Evolutionary conservation across 2,888 invertebrate species (phyloP).

Genomic region (Drosophila infuscata): DNA sequence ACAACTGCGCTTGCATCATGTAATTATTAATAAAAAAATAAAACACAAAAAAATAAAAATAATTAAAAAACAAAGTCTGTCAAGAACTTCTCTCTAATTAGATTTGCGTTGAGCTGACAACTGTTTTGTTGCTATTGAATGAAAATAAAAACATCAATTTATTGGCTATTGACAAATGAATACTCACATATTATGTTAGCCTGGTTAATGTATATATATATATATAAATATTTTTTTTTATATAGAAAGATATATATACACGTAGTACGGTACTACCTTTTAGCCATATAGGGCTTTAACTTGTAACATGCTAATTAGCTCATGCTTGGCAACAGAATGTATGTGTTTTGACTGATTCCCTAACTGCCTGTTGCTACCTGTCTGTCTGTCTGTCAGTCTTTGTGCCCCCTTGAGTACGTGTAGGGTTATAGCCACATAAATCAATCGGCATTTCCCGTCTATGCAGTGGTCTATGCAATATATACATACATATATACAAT

Average conservation of each 20-base stretch:
- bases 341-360: slow-evolving; percentile 22
- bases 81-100: slow-evolving; percentile 57
- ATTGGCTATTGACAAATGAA: neutral
- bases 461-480: slow-evolving; percentile 1
- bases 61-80: neutral
- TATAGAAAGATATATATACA: slow-evolving; percentile 20
- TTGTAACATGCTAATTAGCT: slow-evolving; percentile 77
- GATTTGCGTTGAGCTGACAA: slow-evolving; percentile 59
- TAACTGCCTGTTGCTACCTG: slow-evolving; percentile 9
- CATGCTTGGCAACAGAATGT: slow-evolving; percentile 37
- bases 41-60: too few species aligned
- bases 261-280: slow-evolving; percentile 49
- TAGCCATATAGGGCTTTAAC: slow-evolving; percentile 68
- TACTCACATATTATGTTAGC: slow-evolving; percentile 1
- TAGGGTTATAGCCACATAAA: slow-evolving; percentile 32
- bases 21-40: slow-evolving; percentile 59
- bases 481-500: slow-evolving; percentile 3
- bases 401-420: neutral
- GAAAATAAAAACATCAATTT: slow-evolving; percentile 14
- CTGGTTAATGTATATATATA: slow-evolving; percentile 34
- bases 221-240: slow-evolving; percentile 16
- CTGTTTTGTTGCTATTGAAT: slow-evolving; percentile 35
- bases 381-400: neutral
- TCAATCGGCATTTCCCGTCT: slow-evolving; percentile 62
- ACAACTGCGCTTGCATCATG: slow-evolving; percentile 68